Evolutionary conservation across 2,113 vertebrate species (phyloP).

Genomic region (Cololabis saira): DNA sequence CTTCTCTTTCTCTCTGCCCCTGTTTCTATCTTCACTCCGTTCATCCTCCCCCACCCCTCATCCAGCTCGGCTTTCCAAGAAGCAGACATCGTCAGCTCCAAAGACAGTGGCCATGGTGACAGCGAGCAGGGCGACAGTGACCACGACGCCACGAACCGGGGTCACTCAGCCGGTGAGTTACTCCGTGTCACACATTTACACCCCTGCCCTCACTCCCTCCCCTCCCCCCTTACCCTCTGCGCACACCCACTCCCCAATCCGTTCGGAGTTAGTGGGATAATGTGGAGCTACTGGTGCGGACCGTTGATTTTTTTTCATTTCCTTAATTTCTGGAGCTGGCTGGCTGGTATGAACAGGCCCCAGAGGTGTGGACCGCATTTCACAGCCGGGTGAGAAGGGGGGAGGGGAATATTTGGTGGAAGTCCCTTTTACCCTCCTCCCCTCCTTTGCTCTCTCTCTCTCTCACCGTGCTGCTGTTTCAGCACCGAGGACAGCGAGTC

Average conservation of each 20-base stretch:
- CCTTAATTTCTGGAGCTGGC: constrained; percentile 66
- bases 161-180: constrained; percentile 94
- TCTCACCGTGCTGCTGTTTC: constrained; percentile 20
- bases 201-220: constrained; percentile 6
- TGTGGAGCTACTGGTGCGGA: constrained; percentile 65
- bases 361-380: constrained; percentile 71
- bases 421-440: constrained; percentile 3
- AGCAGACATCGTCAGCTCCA: constrained; percentile 99
- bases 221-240: not conserved
- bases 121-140: constrained; percentile 99
- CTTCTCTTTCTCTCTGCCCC: constrained; percentile 16
- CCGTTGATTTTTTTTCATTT: constrained; percentile 76
- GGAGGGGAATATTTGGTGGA: constrained; percentile 31
- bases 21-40: constrained; percentile 31
- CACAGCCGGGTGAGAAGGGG: constrained; percentile 50
- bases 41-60: not conserved
- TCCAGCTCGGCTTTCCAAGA: constrained; percentile 98
- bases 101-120: constrained; percentile 99
- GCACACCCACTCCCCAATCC: not conserved
- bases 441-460: not conserved
- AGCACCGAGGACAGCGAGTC: constrained; percentile 21
- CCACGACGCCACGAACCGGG: constrained; percentile 98
- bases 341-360: constrained; percentile 51
- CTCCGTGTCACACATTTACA: constrained; percentile 30
- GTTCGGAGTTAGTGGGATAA: constrained; percentile 58